Percentiles rank a stretch among this genome's conserved stretches.
phyloP scores from a whole-genome alignment of 2,797 vertebrate species.

The Pterois miles region DNA sequence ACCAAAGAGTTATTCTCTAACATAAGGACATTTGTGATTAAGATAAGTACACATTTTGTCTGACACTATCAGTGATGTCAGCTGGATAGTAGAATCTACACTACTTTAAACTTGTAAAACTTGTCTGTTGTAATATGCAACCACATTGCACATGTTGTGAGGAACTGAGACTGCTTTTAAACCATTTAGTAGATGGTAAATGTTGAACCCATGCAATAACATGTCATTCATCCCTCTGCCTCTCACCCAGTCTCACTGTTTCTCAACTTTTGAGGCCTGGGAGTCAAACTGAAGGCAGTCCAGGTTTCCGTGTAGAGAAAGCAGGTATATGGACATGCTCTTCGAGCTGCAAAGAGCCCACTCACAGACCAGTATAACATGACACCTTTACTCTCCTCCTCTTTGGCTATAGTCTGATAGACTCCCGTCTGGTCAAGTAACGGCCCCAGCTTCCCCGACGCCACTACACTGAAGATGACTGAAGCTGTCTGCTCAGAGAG shows the following conservation, averaged over 20 bases:
- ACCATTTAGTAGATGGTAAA: not conserved
- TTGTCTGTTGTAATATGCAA: not conserved
- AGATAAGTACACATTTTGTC: not conserved
- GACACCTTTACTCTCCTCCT: conserved; percentile 28
- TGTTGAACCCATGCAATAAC: not conserved
- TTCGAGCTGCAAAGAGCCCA: conserved; percentile 33
- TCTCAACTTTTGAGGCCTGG: conserved; percentile 17
- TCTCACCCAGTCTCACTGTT: not conserved
- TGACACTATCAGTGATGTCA: not conserved
- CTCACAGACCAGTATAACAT: conserved; percentile 28
- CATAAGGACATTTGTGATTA: not conserved
- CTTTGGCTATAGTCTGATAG: conserved; percentile 29
- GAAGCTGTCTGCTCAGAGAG: conserved; percentile 49
- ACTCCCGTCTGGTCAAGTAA: conserved; percentile 53
- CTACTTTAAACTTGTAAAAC: not conserved
- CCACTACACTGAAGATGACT: conserved; percentile 38
- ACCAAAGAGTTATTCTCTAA: not conserved
- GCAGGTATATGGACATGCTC: conserved; percentile 11
- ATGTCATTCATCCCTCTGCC: not conserved
- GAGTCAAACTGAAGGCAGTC: conserved; percentile 11
- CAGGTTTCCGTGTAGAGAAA: conserved; percentile 3
- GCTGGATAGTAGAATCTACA: not conserved
- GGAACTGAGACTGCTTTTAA: conserved; percentile 1
- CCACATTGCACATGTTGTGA: not conserved
- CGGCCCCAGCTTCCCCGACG: conserved; percentile 26